phyloP scores from a whole-genome alignment of 2,888 invertebrate genomes.

The Junonia oenone region DNA sequence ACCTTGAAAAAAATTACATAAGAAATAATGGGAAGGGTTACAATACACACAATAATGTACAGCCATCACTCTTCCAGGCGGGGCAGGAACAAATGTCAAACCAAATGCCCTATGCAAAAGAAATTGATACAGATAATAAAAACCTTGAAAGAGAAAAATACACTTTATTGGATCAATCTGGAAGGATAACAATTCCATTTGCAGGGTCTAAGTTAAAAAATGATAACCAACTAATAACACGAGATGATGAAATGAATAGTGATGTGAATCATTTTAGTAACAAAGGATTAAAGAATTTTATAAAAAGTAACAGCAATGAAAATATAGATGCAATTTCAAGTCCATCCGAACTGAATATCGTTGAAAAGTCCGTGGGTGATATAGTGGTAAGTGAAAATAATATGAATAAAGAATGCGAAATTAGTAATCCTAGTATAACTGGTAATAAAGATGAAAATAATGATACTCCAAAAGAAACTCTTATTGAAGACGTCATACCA shows the following conservation, averaged over 20 bases:
- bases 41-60: not conserved
- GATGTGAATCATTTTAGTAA: not conserved
- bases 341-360: slow-evolving; percentile 7
- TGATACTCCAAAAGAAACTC: not conserved
- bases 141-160: not conserved
- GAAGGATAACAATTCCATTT: not conserved
- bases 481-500: not conserved
- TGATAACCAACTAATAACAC: not conserved
- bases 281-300: not conserved
- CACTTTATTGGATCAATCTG: too few relatives aligned
- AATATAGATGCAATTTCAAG: slow-evolving; percentile 7
- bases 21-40: not conserved
- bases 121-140: not conserved
- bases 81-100: not conserved
- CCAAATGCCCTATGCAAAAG: not conserved
- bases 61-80: not conserved
- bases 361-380: not conserved
- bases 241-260: not conserved
- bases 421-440: not conserved
- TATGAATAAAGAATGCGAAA: not conserved
- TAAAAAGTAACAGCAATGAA: not conserved
- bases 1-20: not conserved
- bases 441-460: not conserved
- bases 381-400: not conserved
- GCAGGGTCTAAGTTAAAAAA: not conserved